These are phyloP conservation scores for Monarcha castaneiventris DNA, from an alignment of 2,113 vertebrate species.

Conservation along the genomic window DNA sequence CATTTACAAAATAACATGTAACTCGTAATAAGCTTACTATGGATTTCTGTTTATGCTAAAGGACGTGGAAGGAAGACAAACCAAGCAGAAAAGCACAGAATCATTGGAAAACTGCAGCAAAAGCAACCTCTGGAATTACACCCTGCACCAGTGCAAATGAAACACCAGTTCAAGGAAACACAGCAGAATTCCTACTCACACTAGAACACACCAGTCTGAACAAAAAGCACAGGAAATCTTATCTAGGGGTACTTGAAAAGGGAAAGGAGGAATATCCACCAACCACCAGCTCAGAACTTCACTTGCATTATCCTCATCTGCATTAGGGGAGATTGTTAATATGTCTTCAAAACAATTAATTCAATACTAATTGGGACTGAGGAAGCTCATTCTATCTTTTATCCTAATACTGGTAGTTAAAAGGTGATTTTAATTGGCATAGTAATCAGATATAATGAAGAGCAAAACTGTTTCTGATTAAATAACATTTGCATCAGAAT, in stretches of 20 bases:
- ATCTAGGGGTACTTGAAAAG: not conserved
- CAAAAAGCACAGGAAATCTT: not conserved
- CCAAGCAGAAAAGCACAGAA: not conserved
- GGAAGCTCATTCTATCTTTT: slow-evolving; percentile 48
- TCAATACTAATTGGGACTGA: slow-evolving; percentile 60
- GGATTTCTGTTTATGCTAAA: not conserved
- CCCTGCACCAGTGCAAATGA: not conserved
- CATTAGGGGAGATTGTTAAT: slow-evolving; percentile 34
- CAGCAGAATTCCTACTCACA: not conserved
- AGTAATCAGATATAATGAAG: slow-evolving; percentile 67
- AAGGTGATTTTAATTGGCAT: slow-evolving; percentile 71
- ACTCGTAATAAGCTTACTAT: not conserved
- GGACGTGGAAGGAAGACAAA: not conserved
- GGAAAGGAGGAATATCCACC: slow-evolving; percentile 20
- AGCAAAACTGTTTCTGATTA: slow-evolving; percentile 72
- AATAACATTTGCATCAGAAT: slow-evolving; percentile 69
- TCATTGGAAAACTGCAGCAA: not conserved
- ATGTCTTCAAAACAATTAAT: slow-evolving; percentile 65
- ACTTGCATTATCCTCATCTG: slow-evolving; percentile 32
- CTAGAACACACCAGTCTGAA: not conserved
- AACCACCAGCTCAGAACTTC: not conserved
- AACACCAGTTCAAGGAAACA: not conserved
- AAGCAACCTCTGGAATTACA: not conserved
- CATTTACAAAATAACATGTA: not conserved
- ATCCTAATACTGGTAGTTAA: slow-evolving; percentile 48